phyloP scores from a whole-genome alignment of 2,113 vertebrate genomes.

The Serilophus lunatus region DNA sequence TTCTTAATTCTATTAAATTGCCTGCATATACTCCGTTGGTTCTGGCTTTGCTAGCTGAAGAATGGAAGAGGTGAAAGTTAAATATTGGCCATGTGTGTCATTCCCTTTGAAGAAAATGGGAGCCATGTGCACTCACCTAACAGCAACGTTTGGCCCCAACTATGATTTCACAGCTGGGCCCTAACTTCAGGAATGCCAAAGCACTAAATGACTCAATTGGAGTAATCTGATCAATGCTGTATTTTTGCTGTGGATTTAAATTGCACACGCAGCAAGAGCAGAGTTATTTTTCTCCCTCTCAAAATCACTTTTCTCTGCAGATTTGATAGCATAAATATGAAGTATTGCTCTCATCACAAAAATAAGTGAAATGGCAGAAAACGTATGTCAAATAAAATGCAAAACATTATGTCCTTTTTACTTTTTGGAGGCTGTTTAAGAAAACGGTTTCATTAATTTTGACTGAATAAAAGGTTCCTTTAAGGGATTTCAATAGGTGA shows the following conservation, averaged over 20 bases:
- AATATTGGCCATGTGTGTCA: conserved; percentile 62
- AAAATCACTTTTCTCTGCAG: conserved; percentile 44
- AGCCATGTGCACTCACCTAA: conserved; percentile 64
- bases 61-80: conserved; percentile 62
- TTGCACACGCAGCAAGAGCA: neutral
- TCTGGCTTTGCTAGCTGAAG: conserved; percentile 44
- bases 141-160: conserved; percentile 34
- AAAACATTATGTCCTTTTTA: conserved; percentile 55
- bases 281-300: conserved; percentile 40
- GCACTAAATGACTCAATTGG: conserved; percentile 55
- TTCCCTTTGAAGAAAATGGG: conserved; percentile 68
- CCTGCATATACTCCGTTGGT: conserved; percentile 4
- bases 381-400: conserved; percentile 62
- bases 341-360: conserved; percentile 38
- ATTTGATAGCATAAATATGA: conserved; percentile 30
- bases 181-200: conserved; percentile 46
- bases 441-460: conserved; percentile 71
- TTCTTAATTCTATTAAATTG: conserved; percentile 56
- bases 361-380: conserved; percentile 65
- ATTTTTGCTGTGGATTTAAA: conserved; percentile 46
- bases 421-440: conserved; percentile 45
- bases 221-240: conserved; percentile 47
- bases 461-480: conserved; percentile 67
- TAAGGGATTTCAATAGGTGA: conserved; percentile 66
- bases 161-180: conserved; percentile 64